A percentile compares a stretch with the other conserved stretches of the same genome.
Evolutionary conservation across 2,888 invertebrate genomes (phyloP).

Genomic region (Drosophila mimica): DNA sequence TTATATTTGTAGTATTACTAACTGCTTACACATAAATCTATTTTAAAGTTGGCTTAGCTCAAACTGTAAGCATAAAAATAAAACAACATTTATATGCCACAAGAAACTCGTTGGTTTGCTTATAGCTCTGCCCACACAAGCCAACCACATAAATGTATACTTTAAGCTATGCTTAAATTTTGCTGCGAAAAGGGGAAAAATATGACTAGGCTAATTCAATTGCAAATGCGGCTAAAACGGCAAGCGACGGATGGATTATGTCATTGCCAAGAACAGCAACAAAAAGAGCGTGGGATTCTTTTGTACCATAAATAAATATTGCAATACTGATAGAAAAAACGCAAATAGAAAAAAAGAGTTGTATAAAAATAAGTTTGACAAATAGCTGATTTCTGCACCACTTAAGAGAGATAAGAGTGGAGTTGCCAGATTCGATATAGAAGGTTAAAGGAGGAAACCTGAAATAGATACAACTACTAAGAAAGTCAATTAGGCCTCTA

Average conservation of each 20-base stretch:
- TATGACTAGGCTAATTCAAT: slow-evolving; percentile 3
- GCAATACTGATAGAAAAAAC: not conserved
- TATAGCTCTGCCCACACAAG: slow-evolving; percentile 35
- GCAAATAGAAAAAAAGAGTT: not conserved
- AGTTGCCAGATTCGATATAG: not conserved
- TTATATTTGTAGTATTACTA: not conserved
- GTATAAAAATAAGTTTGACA: not conserved
- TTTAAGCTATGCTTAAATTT: slow-evolving; percentile 53
- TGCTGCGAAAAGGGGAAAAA: slow-evolving; percentile 29
- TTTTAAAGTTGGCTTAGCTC: not conserved
- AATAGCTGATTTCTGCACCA: not conserved
- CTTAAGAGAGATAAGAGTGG: not conserved
- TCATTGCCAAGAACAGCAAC: slow-evolving; percentile 60
- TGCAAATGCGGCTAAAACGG: slow-evolving; percentile 51
- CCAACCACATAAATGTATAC: slow-evolving; percentile 18
- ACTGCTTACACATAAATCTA: not conserved
- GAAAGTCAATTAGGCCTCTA: not conserved
- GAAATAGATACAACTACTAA: not conserved
- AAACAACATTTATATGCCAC: slow-evolving; percentile 57
- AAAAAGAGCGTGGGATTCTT: not conserved
- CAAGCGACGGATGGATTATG: slow-evolving; percentile 50
- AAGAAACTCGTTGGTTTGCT: slow-evolving; percentile 46
- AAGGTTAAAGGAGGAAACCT: not conserved
- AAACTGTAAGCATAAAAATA: slow-evolving; percentile 11
- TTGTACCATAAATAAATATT: not conserved